Base-by-base conservation (phyloP, 64 coral and sea anemone genomes). In the Stylophora pistillata region DNA sequence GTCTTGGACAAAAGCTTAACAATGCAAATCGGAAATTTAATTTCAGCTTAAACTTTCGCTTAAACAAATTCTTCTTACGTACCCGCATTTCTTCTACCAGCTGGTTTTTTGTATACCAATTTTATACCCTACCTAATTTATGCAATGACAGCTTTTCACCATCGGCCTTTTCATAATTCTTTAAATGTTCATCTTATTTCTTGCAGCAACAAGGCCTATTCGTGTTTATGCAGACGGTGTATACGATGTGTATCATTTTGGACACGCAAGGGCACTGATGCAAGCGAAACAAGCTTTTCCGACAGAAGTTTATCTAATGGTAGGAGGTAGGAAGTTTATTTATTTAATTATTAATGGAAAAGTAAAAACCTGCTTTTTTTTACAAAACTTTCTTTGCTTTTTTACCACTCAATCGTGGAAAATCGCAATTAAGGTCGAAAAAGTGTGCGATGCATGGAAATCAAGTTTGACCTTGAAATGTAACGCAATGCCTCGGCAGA, bases 181-280 rank as follows among this genome's bases (percentile, higher is more conserved):
- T 77, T 25, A 9, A 56, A 55, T 25, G 7, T 16, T 16, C 26
- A 0, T n/a, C 55, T 58, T 59, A 63, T 78, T 92, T 88, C 0
- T 75, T 93, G 23, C 64, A 99, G 97, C 91, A 58, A 81, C 59
- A 92, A 95, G 97, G 91, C 97, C 97, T 1, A 95, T 99, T 31
- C 94, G 97, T 72, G 93, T 99, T 28, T 99, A 99, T 70, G 91
- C 94, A 23, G 97, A 99, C 85, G 97, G 97, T 3, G 92, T 99
- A 14, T 99, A 92, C 33, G 97, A 99, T 86, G 28, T 84, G 0
- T 99, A 95, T 53, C 97, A 99, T 74, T 95, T 95, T 85, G 97
- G 97, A 21, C 97, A 99, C 88, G 93, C 93, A 23, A 99, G 93
- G 28, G 71, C 97, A 63, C 74, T 99, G 20, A 92, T 99, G 90